These are phyloP conservation scores for Pseudomyrmex dendroicus DNA, from an alignment of 1,140 invertebrate genomes.

Conservation along the genomic window DNA sequence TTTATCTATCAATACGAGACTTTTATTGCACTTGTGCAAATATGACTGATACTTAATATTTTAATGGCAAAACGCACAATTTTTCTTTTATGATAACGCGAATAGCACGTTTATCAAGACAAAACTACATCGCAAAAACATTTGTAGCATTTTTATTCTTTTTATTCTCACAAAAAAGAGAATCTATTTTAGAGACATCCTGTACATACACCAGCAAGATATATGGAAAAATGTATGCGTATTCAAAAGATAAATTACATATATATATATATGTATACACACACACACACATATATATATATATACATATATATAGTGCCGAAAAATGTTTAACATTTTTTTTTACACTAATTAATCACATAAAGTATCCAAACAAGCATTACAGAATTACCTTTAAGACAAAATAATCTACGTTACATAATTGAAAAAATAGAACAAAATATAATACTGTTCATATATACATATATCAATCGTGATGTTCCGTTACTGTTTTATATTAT, in stretches of 20 bases:
- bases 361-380: neutral
- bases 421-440: slow-evolving; percentile 14
- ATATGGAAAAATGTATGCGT: slow-evolving; percentile 16
- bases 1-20: neutral
- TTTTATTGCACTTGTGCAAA: slow-evolving; percentile 20
- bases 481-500: neutral
- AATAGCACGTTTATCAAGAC: too few species aligned
- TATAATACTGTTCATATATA: neutral
- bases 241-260: slow-evolving; percentile 42
- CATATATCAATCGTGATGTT: slow-evolving; percentile 1
- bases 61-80: too few species aligned
- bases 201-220: slow-evolving; percentile 10
- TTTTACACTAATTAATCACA: too few species aligned
- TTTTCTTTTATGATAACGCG: too few species aligned
- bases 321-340: too few species aligned
- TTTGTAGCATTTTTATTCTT: too few species aligned
- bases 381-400: slow-evolving; percentile 5
- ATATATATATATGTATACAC: slow-evolving; percentile 14
- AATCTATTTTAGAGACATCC: too few species aligned
- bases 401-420: neutral
- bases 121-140: too few species aligned
- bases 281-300: too few species aligned
- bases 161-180: too few species aligned
- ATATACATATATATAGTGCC: too few species aligned
- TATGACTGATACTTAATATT: slow-evolving; percentile 2